Evolutionary conservation across 2,888 invertebrate genomes (phyloP).

Genomic region (Chrysotoxum bicinctum): DNA sequence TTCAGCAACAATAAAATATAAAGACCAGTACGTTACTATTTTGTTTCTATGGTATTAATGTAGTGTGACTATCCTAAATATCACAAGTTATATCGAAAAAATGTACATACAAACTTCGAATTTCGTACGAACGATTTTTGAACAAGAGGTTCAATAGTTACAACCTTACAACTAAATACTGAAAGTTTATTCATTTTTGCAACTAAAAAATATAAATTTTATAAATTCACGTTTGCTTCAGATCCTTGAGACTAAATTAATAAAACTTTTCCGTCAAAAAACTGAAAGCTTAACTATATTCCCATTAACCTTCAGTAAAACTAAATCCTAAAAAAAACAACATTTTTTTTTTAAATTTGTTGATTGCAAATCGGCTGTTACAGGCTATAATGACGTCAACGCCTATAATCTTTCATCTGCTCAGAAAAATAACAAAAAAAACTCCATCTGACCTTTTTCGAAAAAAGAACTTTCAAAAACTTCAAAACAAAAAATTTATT

Average conservation of each 20-base stretch:
- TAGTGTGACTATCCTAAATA: no score
- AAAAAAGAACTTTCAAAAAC: constrained; percentile 28
- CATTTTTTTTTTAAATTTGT: background rate
- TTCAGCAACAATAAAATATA: no score
- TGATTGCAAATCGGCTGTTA: background rate
- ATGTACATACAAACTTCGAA: no score
- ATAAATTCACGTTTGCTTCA: no score
- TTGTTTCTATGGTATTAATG: no score
- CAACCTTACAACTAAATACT: no score
- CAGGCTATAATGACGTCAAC: constrained; percentile 4
- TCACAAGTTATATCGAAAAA: no score
- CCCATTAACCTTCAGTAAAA: background rate
- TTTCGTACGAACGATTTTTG: no score
- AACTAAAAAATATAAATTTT: no score
- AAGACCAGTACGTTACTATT: no score
- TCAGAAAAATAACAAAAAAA: background rate
- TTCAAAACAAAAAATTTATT: constrained; percentile 25
- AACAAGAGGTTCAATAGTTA: no score
- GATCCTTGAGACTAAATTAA: background rate
- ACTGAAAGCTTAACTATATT: background rate
- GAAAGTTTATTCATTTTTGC: no score
- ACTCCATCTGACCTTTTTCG: constrained; percentile 15
- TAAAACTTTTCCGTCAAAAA: background rate
- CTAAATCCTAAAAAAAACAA: background rate
- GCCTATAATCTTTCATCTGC: constrained; percentile 4